A percentile compares a stretch with the other conserved stretches of the same genome.
phyloP scores from a whole-genome alignment of 2,113 vertebrate species.

The Cyprinus carpio region DNA sequence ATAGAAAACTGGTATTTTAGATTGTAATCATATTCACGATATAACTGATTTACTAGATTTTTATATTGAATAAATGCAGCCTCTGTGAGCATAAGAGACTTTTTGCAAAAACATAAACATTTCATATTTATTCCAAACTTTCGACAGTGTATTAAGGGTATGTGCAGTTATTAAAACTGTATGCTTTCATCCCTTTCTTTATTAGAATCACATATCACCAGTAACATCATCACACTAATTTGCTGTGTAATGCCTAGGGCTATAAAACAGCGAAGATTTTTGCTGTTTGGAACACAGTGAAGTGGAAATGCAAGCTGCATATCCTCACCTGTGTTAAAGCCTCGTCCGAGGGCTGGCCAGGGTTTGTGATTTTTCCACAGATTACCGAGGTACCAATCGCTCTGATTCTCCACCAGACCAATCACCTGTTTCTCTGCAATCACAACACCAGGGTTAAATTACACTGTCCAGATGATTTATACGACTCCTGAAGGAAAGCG shows the following conservation, averaged over 20 bases:
- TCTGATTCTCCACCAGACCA: slow-evolving; percentile 96
- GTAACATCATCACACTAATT: neutral
- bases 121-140: too few relatives aligned
- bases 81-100: neutral
- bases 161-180: too few relatives aligned
- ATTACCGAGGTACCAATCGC: slow-evolving; percentile 94
- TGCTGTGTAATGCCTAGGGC: neutral
- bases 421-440: slow-evolving; percentile 88
- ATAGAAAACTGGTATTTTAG: neutral
- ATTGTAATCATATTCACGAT: neutral
- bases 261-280: neutral
- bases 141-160: neutral
- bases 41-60: too few relatives aligned
- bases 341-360: slow-evolving; percentile 92
- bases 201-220: neutral
- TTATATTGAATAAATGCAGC: neutral
- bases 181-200: too few relatives aligned
- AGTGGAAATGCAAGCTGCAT: neutral
- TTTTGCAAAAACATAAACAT: neutral
- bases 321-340: slow-evolving; percentile 92
- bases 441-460: slow-evolving; percentile 13
- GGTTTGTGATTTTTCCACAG: slow-evolving; percentile 96
- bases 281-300: neutral
- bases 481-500: neutral
- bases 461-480: neutral